phyloP scores from a whole-genome alignment of 1,140 invertebrate genomes.

The Drosophila varians region DNA sequence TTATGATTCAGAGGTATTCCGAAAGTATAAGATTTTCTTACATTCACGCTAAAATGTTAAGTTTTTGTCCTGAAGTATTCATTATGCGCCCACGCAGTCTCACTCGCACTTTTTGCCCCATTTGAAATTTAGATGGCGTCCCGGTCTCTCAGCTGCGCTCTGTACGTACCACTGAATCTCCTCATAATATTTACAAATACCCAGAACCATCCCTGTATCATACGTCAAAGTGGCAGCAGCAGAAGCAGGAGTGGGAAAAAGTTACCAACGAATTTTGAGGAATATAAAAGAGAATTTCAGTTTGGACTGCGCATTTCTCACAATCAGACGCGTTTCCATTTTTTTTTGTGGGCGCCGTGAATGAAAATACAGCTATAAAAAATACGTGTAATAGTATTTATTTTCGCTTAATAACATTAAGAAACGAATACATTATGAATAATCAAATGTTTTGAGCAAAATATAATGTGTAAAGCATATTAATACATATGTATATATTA shows the following conservation, averaged over 20 bases:
- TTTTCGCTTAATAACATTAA: neutral
- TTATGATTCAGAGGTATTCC: neutral
- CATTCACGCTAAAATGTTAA: no score
- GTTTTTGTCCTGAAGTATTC: conserved; percentile 22
- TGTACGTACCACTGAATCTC: conserved; percentile 28
- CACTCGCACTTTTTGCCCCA: conserved; percentile 1
- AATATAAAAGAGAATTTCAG: conserved; percentile 75
- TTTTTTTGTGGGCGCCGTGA: conserved; percentile 5
- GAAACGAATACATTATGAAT: neutral
- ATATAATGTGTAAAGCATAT: neutral
- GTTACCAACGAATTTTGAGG: conserved; percentile 35
- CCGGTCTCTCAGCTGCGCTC: conserved; percentile 58
- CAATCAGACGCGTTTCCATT: conserved; percentile 59
- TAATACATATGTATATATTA: neutral
- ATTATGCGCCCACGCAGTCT: conserved; percentile 28
- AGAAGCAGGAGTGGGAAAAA: conserved; percentile 13
- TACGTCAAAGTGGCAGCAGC: neutral
- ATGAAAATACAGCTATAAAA: neutral
- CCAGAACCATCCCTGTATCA: conserved; percentile 48
- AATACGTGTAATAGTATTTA: neutral
- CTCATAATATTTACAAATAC: conserved; percentile 15
- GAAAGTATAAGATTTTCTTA: neutral
- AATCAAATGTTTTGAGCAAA: neutral
- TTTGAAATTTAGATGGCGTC: neutral
- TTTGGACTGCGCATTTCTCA: conserved; percentile 60